phyloP scores from a whole-genome alignment of 2,888 invertebrate genomes.

The Cheilosia grossa region DNA sequence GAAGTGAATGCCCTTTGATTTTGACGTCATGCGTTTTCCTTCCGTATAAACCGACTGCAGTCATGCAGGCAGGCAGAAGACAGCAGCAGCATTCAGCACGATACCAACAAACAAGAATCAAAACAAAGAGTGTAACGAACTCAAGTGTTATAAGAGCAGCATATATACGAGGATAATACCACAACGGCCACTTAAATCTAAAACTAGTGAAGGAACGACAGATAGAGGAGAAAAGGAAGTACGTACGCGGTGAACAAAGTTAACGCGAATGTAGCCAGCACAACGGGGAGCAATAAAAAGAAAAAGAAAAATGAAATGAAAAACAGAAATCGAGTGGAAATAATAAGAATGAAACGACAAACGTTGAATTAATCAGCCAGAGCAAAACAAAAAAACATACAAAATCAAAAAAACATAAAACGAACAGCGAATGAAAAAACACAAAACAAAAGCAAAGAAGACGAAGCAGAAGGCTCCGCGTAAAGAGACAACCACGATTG shows the following conservation, averaged over 20 bases:
- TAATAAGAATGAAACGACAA: constrained; percentile 50
- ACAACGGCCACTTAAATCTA: constrained; percentile 53
- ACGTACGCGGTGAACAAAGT: constrained; percentile 11
- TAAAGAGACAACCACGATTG: background rate
- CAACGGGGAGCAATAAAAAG: background rate
- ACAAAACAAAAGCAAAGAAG: constrained; percentile 7
- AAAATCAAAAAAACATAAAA: constrained; percentile 17
- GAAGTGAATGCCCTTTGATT: constrained; percentile 67
- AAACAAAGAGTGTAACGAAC: constrained; percentile 73
- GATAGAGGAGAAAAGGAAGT: background rate
- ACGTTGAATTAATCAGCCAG: constrained; percentile 52
- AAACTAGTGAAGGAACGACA: constrained; percentile 1
- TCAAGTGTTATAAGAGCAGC: constrained; percentile 19
- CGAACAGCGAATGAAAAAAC: background rate
- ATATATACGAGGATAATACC: constrained; percentile 47
- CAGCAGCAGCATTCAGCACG: constrained; percentile 1
- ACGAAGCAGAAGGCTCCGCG: background rate
- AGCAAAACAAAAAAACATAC: constrained; percentile 11
- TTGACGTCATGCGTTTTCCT: constrained; percentile 47
- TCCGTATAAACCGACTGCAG: background rate
- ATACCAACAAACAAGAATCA: constrained; percentile 65
- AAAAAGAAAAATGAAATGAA: background rate
- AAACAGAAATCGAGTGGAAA: constrained; percentile 38
- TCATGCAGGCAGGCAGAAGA: constrained; percentile 8
- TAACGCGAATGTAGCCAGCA: constrained; percentile 12